These are phyloP conservation scores for Temnothorax ravouxi DNA, from an alignment of 2,888 invertebrate species.

Conservation along the genomic window DNA sequence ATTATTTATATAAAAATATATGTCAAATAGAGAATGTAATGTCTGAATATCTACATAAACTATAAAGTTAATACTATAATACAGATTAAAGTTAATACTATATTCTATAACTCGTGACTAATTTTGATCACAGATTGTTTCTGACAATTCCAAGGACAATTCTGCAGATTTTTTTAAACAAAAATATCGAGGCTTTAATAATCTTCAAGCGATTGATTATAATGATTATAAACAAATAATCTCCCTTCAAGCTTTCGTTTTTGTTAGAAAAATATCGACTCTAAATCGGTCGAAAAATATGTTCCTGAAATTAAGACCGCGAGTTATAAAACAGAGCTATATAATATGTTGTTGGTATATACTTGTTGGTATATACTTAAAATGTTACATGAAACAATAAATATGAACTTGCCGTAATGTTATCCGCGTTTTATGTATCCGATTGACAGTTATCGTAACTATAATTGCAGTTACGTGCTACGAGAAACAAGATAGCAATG, in stretches of 20 bases:
- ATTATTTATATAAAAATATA: not conserved
- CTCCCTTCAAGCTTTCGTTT: not conserved
- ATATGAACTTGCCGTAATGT: not conserved
- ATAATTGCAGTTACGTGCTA: slow-evolving; percentile 61
- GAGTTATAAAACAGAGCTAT: not conserved
- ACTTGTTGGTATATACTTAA: no score
- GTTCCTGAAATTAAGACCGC: not conserved
- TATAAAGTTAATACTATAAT: not conserved
- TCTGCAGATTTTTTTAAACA: not conserved
- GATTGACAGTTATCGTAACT: not conserved
- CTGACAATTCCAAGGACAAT: no score
- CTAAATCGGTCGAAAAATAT: not conserved
- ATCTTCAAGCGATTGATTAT: not conserved
- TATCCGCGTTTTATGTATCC: not conserved
- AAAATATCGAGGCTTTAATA: not conserved
- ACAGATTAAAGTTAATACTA: not conserved
- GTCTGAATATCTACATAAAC: not conserved
- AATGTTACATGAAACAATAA: not conserved
- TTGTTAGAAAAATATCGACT: not conserved
- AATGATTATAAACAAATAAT: not conserved
- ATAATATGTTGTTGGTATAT: not conserved
- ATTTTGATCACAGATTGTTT: not conserved
- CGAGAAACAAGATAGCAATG: slow-evolving; percentile 87
- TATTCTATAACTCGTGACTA: not conserved
- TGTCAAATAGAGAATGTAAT: not conserved